A percentile compares a stretch with the other conserved stretches of the same genome.
Evolutionary conservation across 2,888 invertebrate genomes (phyloP).

Genomic region (Zelleria hepariella): DNA sequence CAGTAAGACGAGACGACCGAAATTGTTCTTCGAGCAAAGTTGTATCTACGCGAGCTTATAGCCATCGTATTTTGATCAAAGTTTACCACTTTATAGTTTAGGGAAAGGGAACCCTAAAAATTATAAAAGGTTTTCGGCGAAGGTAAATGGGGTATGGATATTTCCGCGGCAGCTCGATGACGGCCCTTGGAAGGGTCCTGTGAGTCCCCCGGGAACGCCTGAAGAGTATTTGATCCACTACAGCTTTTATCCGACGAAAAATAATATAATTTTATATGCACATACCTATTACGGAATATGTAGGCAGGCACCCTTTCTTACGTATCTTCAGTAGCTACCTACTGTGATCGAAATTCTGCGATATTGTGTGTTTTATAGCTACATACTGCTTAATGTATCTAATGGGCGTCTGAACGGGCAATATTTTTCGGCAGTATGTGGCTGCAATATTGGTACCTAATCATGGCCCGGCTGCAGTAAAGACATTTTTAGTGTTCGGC

Average conservation of each 20-base stretch:
- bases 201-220: slow-evolving; percentile 28
- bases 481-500: too few species aligned
- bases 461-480: too few species aligned
- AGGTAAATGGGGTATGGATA: slow-evolving; percentile 34
- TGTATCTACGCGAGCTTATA: not conserved
- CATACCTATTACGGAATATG: too few species aligned
- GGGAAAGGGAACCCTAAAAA: not conserved
- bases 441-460: too few species aligned
- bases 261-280: not conserved
- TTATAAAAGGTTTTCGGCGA: slow-evolving; percentile 17
- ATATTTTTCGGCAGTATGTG: too few species aligned
- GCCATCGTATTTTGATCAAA: not conserved
- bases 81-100: not conserved
- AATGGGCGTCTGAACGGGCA: too few species aligned
- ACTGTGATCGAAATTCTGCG: too few species aligned
- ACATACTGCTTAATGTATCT: too few species aligned
- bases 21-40: not conserved
- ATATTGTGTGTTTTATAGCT: too few species aligned
- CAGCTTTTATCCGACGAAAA: not conserved
- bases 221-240: slow-evolving; percentile 2
- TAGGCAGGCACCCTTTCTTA: too few species aligned
- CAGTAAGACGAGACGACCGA: not conserved
- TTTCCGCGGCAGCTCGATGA: slow-evolving; percentile 19
- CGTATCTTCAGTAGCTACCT: too few species aligned
- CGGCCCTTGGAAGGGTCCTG: slow-evolving; percentile 25